Conservation (phyloP, 2,888 invertebrate species). For the Pammene aurita region DNA sequence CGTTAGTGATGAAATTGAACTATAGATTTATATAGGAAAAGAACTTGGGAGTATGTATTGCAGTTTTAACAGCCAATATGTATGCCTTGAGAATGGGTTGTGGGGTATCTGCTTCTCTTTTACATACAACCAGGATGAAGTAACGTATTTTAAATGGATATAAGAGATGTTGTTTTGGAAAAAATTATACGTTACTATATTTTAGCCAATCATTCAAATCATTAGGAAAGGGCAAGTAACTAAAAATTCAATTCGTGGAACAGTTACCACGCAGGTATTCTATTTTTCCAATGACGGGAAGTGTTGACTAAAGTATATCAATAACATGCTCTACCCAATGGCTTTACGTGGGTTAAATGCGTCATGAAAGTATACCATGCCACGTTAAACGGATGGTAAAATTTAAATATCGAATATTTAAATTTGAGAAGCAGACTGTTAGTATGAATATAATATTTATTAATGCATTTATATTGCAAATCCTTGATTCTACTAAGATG, state of each 20-base stretch:
- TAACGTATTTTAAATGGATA: background rate
- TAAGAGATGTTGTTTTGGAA: slow-evolving; percentile 13
- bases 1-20: background rate
- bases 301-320: background rate
- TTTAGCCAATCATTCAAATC: background rate
- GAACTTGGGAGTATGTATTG: slow-evolving; percentile 6
- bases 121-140: slow-evolving; percentile 15
- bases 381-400: slow-evolving; percentile 36
- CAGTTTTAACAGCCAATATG: slow-evolving; percentile 64
- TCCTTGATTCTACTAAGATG: slow-evolving; percentile 57
- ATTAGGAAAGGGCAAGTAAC: background rate
- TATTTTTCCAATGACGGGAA: background rate
- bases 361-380: background rate
- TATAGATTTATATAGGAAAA: slow-evolving; percentile 6
- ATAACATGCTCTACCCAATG: background rate
- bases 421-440: slow-evolving; percentile 48
- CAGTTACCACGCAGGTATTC: background rate
- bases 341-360: background rate
- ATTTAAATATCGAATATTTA: slow-evolving; percentile 38
- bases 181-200: slow-evolving; percentile 3
- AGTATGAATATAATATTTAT: slow-evolving; percentile 56
- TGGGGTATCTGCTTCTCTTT: slow-evolving; percentile 50
- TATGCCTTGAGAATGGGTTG: slow-evolving; percentile 60
- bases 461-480: slow-evolving; percentile 77
- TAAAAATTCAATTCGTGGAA: background rate